These are phyloP conservation scores for cattle (Bos taurus) DNA, from an alignment of 2,113 vertebrate species.

Conservation along the genomic window DNA sequence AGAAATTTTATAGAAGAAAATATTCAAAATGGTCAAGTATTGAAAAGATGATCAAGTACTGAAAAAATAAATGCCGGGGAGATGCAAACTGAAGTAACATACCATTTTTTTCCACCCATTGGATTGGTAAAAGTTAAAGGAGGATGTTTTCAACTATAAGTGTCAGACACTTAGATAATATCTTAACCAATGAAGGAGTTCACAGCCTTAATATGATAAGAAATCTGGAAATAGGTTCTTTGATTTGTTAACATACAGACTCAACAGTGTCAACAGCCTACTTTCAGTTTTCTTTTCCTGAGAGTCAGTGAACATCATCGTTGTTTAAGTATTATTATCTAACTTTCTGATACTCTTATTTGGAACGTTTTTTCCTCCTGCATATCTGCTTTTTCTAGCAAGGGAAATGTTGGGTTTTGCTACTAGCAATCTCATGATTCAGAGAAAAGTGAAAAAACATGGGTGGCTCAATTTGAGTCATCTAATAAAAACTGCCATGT, in stretches of 20 bases:
- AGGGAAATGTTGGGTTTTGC: neutral
- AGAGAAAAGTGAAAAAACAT: neutral
- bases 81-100: neutral
- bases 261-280: neutral
- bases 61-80: neutral
- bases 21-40: neutral
- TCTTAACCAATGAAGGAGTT: neutral
- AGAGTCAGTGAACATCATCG: neutral
- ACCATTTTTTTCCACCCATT: neutral
- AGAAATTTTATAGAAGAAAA: neutral
- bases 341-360: neutral
- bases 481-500: neutral
- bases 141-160: neutral
- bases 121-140: neutral
- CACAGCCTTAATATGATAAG: neutral
- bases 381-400: neutral
- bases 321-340: neutral
- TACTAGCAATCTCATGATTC: neutral
- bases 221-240: neutral
- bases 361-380: neutral
- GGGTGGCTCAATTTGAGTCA: neutral
- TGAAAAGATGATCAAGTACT: neutral
- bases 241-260: neutral
- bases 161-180: neutral
- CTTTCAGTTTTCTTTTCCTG: neutral